Evolutionary conservation across 1,140 invertebrate species (phyloP).

Genomic region (Orius laevigatus): DNA sequence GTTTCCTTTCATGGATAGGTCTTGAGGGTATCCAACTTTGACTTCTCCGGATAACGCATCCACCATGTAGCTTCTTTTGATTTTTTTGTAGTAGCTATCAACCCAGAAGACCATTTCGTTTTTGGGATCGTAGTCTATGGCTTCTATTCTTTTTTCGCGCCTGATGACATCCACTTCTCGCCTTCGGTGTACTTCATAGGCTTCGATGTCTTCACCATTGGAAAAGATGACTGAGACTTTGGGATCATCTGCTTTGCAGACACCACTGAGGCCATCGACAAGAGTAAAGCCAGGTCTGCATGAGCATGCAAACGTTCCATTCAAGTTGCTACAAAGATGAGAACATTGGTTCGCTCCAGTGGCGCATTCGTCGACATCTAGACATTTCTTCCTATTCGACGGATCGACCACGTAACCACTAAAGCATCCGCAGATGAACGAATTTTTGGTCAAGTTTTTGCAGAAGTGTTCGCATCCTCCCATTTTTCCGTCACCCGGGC

Average conservation of each 20-base stretch:
- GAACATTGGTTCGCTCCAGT: conserved; percentile 73
- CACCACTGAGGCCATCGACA: conserved; percentile 57
- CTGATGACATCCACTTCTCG: conserved; percentile 58
- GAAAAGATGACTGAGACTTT: conserved; percentile 30
- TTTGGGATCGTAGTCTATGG: conserved; percentile 71
- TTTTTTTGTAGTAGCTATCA: conserved; percentile 73
- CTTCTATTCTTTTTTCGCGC: conserved; percentile 70
- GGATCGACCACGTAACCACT: conserved; percentile 72
- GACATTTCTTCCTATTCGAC: conserved; percentile 56
- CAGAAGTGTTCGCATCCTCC: conserved; percentile 92
- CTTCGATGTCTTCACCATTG: conserved; percentile 74
- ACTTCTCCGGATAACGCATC: conserved; percentile 55
- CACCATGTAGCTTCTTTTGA: conserved; percentile 81
- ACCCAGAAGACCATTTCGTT: conserved; percentile 83
- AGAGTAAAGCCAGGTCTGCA: conserved; percentile 69
- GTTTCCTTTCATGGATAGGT: conserved; percentile 62
- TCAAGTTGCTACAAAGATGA: conserved; percentile 81
- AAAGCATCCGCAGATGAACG: conserved; percentile 18
- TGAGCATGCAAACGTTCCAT: conserved; percentile 76
- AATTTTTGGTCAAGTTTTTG: conserved; percentile 47
- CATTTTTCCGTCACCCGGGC: conserved; percentile 42
- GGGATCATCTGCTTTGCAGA: conserved; percentile 52
- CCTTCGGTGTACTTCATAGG: conserved; percentile 44
- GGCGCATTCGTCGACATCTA: conserved; percentile 81
- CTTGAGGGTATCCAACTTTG: conserved; percentile 72